Conservation (phyloP, 2,797 vertebrate species). For the Enoplosus armatus region DNA sequence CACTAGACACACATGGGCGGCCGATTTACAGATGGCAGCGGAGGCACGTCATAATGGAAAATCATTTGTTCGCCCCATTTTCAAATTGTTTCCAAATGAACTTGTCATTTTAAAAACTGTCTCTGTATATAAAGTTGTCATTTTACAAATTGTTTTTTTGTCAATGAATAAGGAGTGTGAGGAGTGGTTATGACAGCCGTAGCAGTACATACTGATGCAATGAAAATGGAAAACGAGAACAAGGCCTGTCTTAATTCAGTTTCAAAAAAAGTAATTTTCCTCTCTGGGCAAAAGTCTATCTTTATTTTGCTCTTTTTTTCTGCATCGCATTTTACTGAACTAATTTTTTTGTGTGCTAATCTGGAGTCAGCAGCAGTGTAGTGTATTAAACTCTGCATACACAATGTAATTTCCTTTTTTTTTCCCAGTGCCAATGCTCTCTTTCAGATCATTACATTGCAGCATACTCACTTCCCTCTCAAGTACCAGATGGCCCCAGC, state of each 20-base stretch:
- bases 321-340: slow-evolving; percentile 42
- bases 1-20: slow-evolving; percentile 34
- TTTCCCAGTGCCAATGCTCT: slow-evolving; percentile 22
- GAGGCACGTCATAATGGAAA: slow-evolving; percentile 62
- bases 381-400: slow-evolving; percentile 50
- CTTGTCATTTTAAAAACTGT: slow-evolving; percentile 65
- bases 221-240: slow-evolving; percentile 49
- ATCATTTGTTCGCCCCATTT: slow-evolving; percentile 61
- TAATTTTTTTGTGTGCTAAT: slow-evolving; percentile 41
- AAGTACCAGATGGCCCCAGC: slow-evolving; percentile 69
- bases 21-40: slow-evolving; percentile 39
- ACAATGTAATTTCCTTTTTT: slow-evolving; percentile 10
- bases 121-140: slow-evolving; percentile 57
- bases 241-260: slow-evolving; percentile 40
- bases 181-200: slow-evolving; percentile 44
- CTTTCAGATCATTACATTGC: slow-evolving; percentile 70
- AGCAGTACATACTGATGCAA: slow-evolving; percentile 39
- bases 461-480: slow-evolving; percentile 54
- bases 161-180: slow-evolving; percentile 40
- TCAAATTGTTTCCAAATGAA: slow-evolving; percentile 67
- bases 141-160: slow-evolving; percentile 65
- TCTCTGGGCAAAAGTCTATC: slow-evolving; percentile 26
- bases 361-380: slow-evolving; percentile 53
- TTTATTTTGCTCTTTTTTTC: slow-evolving; percentile 26
- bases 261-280: slow-evolving; percentile 40